These are phyloP conservation scores for Melinopterus prodromus DNA, from an alignment of 2,888 invertebrate species.

Conservation along the genomic window DNA sequence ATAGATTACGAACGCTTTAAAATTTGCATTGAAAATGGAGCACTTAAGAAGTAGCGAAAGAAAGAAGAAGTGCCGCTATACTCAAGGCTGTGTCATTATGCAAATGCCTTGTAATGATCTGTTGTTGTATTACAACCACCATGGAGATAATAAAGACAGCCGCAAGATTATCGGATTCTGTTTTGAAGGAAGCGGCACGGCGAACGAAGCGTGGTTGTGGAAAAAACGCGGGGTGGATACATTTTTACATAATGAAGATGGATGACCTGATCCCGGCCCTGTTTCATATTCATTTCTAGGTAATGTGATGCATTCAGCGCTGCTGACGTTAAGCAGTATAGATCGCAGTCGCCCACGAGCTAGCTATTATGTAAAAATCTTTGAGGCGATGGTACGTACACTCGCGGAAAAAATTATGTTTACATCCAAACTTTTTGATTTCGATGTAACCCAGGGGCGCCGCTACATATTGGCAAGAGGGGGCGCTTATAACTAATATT, in stretches of 20 bases:
- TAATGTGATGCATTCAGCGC: neutral
- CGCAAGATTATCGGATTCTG: neutral
- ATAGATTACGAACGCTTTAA: no score
- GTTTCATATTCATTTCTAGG: neutral
- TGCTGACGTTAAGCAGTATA: neutral
- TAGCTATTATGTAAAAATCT: no score
- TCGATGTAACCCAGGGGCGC: no score
- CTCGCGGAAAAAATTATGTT: no score
- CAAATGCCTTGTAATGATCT: neutral
- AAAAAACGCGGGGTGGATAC: neutral
- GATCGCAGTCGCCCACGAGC: neutral
- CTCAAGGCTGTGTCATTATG: neutral
- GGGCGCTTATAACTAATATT: no score
- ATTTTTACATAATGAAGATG: slow-evolving; percentile 4
- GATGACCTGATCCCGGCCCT: neutral
- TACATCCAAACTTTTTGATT: no score
- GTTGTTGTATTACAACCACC: neutral
- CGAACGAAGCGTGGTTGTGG: neutral
- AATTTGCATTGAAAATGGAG: no score
- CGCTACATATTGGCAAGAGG: no score
- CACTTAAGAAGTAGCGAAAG: no score
- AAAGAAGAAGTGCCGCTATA: neutral
- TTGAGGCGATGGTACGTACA: no score
- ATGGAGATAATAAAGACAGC: neutral
- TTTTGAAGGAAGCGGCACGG: neutral